phyloP scores from a whole-genome alignment of 2,888 invertebrate genomes.

The Idaea biselata region DNA sequence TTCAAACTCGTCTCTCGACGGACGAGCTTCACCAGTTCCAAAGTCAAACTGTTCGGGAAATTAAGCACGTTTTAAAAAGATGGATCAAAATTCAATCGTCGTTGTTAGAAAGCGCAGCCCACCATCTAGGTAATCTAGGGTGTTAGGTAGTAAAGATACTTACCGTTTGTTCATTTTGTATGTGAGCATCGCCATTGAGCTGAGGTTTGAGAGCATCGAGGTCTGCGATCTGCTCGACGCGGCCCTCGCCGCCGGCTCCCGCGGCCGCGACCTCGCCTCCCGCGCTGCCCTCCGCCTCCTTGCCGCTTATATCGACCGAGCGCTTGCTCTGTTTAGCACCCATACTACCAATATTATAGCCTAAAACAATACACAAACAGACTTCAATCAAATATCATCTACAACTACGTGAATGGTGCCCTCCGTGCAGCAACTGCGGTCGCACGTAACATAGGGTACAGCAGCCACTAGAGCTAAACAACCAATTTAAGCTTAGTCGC shows the following conservation, averaged over 20 bases:
- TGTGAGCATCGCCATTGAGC: slow-evolving; percentile 87
- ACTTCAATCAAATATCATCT: neutral
- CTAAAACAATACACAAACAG: slow-evolving; percentile 3
- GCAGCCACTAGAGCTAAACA: no score
- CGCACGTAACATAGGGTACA: no score
- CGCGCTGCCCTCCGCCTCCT: slow-evolving; percentile 80
- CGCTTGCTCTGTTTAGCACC: slow-evolving; percentile 93
- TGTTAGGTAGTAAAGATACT: slow-evolving; percentile 22
- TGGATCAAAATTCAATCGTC: no score
- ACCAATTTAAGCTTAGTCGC: no score
- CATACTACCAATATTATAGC: slow-evolving; percentile 70
- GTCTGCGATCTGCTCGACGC: slow-evolving; percentile 89
- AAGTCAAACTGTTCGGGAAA: no score
- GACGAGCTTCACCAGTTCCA: no score
- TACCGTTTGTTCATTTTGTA: slow-evolving; percentile 75
- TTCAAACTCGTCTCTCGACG: no score
- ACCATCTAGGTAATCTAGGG: neutral
- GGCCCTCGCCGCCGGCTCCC: slow-evolving; percentile 83
- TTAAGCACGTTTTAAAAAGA: no score
- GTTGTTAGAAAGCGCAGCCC: no score
- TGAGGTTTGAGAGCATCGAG: slow-evolving; percentile 86
- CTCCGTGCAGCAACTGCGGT: no score
- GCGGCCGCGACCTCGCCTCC: slow-evolving; percentile 79
- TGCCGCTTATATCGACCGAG: slow-evolving; percentile 91
- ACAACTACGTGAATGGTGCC: neutral